Conservation (phyloP, 2,797 vertebrate genomes). For the Spea hammondii region DNA sequence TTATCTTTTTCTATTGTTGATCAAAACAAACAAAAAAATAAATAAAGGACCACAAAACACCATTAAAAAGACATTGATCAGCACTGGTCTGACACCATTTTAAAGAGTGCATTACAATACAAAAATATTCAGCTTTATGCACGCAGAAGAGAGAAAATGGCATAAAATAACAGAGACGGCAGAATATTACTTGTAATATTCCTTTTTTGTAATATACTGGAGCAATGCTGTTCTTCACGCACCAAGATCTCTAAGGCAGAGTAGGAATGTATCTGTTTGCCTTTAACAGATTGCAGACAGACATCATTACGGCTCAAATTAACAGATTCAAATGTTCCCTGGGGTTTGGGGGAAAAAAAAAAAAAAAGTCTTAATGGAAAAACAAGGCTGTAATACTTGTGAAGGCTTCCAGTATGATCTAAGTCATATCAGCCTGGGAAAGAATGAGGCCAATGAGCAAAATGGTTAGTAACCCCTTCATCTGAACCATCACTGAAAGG, state of each 20-base stretch:
- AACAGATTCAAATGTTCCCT: conserved; percentile 2
- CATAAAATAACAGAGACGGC: too few relatives aligned
- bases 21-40: too few relatives aligned
- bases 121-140: too few relatives aligned
- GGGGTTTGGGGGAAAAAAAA: neutral
- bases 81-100: too few relatives aligned
- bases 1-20: too few relatives aligned
- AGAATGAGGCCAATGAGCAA: neutral
- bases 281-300: neutral
- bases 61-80: too few relatives aligned
- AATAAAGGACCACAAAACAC: too few relatives aligned
- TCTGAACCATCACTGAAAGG: too few relatives aligned
- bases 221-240: neutral
- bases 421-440: neutral
- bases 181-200: too few relatives aligned
- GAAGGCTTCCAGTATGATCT: neutral
- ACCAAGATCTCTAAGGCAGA: neutral
- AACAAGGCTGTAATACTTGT: neutral
- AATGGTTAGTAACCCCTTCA: too few relatives aligned
- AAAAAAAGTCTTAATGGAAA: neutral
- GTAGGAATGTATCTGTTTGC: neutral
- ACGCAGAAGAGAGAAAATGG: too few relatives aligned
- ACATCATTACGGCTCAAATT: neutral
- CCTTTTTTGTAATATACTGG: neutral
- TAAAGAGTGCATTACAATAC: too few relatives aligned